phyloP scores from a whole-genome alignment of 1,140 invertebrate species.

The Arctopsyche grandis region DNA sequence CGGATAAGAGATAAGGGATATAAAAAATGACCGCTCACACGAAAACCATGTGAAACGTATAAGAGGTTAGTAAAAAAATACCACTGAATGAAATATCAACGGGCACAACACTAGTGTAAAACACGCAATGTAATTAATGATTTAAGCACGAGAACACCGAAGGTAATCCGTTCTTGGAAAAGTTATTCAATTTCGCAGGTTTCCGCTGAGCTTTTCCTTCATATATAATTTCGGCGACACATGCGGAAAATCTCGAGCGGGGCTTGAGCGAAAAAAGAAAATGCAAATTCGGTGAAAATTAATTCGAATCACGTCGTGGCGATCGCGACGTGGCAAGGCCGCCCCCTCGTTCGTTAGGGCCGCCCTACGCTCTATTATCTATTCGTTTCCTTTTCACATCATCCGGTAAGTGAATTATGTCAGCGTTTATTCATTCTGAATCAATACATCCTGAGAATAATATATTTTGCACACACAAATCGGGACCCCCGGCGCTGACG shows the following conservation, averaged over 20 bases:
- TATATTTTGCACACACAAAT: conserved; percentile 19
- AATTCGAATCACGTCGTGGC: conserved; percentile 27
- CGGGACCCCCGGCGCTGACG: neutral
- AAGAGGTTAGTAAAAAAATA: too few species aligned
- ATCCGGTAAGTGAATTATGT: conserved; percentile 34
- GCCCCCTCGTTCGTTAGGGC: conserved; percentile 14
- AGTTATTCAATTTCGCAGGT: too few species aligned
- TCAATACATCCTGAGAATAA: conserved; percentile 27
- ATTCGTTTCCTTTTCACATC: conserved; percentile 33
- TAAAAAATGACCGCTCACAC: too few species aligned
- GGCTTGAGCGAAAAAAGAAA: neutral
- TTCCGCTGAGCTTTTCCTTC: too few species aligned
- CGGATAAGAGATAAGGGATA: too few species aligned
- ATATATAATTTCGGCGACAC: too few species aligned
- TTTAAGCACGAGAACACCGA: too few species aligned
- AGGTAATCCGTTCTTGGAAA: too few species aligned
- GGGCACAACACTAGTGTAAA: too few species aligned
- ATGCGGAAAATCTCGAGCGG: neutral
- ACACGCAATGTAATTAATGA: too few species aligned
- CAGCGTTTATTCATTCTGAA: conserved; percentile 32
- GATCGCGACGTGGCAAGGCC: conserved; percentile 18
- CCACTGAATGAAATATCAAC: too few species aligned
- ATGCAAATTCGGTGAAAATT: conserved; percentile 21
- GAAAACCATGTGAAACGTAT: too few species aligned
- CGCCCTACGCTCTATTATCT: conserved; percentile 28